These are phyloP conservation scores for Augochlorella aurata DNA, from an alignment of 2,888 invertebrate species.

Conservation along the genomic window DNA sequence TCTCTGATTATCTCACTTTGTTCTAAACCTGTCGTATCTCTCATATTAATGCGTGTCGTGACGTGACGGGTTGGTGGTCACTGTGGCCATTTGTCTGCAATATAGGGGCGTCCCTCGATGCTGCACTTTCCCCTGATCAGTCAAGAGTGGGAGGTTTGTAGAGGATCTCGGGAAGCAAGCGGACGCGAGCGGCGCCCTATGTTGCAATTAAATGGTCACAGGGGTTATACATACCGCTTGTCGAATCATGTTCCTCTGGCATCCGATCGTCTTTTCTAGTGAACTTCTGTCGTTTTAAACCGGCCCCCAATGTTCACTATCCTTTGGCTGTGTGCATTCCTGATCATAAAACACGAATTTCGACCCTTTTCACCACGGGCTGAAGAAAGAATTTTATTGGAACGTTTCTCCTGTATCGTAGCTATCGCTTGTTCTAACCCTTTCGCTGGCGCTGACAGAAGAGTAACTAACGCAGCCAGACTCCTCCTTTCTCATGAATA, in stretches of 20 bases:
- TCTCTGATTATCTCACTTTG: slow-evolving; percentile 8
- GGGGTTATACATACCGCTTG: background rate
- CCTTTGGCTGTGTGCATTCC: background rate
- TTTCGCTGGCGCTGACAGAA: background rate
- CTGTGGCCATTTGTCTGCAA: too few species aligned
- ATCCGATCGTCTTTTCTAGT: slow-evolving; percentile 10
- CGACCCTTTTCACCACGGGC: background rate
- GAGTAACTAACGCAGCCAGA: background rate
- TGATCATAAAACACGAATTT: slow-evolving; percentile 9
- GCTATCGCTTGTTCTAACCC: slow-evolving; percentile 3
- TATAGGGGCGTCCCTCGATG: too few species aligned
- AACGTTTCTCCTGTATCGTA: slow-evolving; percentile 3
- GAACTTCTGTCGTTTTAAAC: slow-evolving; percentile 10
- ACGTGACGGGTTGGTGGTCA: background rate
- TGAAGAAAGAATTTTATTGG: slow-evolving; percentile 7
- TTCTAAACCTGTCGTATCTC: slow-evolving; percentile 5
- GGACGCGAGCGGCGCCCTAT: too few species aligned
- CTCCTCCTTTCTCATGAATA: background rate
- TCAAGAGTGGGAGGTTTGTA: too few species aligned
- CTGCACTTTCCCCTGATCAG: too few species aligned
- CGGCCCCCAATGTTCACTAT: background rate
- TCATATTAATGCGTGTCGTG: background rate
- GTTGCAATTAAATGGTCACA: too few species aligned
- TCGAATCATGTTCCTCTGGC: background rate
- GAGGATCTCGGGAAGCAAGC: too few species aligned